Evolutionary conservation across 2,888 invertebrate species (phyloP).

Genomic region (Phaonia tiefii): DNA sequence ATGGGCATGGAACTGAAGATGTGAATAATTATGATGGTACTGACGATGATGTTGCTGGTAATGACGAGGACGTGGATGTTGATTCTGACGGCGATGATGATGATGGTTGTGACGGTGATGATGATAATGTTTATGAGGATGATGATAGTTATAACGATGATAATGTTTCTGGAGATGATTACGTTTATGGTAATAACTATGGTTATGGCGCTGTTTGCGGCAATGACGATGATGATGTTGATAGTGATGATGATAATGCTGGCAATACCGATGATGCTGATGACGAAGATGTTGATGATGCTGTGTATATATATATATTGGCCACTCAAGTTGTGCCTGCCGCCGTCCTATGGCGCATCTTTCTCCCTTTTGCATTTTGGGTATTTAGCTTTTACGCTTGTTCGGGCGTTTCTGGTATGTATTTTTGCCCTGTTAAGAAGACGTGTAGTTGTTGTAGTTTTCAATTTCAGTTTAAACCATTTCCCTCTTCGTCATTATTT

Average conservation of each 20-base stretch:
- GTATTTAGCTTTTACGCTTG: background rate
- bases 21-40: background rate
- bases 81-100: background rate
- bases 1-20: background rate
- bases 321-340: slow-evolving; percentile 52
- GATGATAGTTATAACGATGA: too few species aligned
- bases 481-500: slow-evolving; percentile 8
- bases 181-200: background rate
- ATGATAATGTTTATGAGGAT: background rate
- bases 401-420: background rate
- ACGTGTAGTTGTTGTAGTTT: slow-evolving; percentile 53
- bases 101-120: background rate
- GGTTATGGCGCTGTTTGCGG: background rate
- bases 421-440: slow-evolving; percentile 3
- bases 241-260: too few species aligned
- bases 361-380: too few species aligned
- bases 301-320: background rate
- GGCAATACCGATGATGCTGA: background rate
- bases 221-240: background rate
- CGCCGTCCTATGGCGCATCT: too few species aligned
- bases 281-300: too few species aligned
- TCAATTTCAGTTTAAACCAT: slow-evolving; percentile 51
- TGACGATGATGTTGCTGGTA: too few species aligned
- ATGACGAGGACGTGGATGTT: too few species aligned
- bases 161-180: background rate